These are phyloP conservation scores for Neodontobutis hainanensis DNA, from an alignment of 2,113 vertebrate genomes.

Conservation along the genomic window DNA sequence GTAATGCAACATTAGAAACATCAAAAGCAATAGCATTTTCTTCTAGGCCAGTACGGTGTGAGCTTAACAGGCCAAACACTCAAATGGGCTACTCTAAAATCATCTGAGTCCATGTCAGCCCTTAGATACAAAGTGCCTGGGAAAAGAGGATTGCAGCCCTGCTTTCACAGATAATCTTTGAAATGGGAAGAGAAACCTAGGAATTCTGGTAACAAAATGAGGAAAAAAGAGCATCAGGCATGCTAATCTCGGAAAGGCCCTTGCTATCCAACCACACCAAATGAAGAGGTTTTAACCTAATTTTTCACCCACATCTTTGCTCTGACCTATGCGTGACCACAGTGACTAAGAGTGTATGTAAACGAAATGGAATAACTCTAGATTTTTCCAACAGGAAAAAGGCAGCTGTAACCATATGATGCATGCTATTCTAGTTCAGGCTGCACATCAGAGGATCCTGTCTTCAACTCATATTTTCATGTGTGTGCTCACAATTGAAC, in stretches of 20 bases:
- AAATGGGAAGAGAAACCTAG: slow-evolving; percentile 61
- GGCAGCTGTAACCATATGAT: slow-evolving; percentile 16
- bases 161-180: slow-evolving; percentile 73
- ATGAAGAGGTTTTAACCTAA: slow-evolving; percentile 77
- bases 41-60: not conserved
- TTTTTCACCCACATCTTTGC: slow-evolving; percentile 60
- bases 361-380: slow-evolving; percentile 45
- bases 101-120: slow-evolving; percentile 37
- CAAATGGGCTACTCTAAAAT: slow-evolving; percentile 10
- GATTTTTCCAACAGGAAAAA: slow-evolving; percentile 23
- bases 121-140: slow-evolving; percentile 49
- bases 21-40: not conserved
- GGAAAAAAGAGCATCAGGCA: slow-evolving; percentile 60
- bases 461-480: slow-evolving; percentile 12
- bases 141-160: slow-evolving; percentile 73
- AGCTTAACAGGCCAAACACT: slow-evolving; percentile 13
- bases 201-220: slow-evolving; percentile 69
- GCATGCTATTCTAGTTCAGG: slow-evolving; percentile 7
- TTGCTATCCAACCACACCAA: slow-evolving; percentile 66
- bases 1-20: not conserved
- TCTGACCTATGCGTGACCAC: slow-evolving; percentile 36
- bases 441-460: slow-evolving; percentile 24
- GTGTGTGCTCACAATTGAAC: not conserved
- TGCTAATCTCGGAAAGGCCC: slow-evolving; percentile 70
- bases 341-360: slow-evolving; percentile 9